A percentile compares a stretch with the other conserved stretches of the same genome.
These are phyloP conservation scores for Cassiopea andromeda DNA, from an alignment of 30 jellyfish, hydroid and myxozoan genomes.

Conservation along the genomic window DNA sequence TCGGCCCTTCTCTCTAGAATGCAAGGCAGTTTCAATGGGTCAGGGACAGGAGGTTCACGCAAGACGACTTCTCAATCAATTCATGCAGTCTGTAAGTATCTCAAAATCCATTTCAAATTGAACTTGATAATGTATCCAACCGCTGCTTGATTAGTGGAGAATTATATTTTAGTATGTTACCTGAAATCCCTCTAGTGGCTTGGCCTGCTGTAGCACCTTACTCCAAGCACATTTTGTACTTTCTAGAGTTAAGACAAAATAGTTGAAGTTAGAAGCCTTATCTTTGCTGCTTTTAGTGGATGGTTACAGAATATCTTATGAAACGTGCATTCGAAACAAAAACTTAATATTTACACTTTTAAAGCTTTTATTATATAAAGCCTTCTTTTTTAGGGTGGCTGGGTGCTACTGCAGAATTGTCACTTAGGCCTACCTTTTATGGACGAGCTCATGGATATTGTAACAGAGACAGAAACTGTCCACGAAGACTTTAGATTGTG, in stretches of 20 bases:
- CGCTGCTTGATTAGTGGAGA: too few species aligned
- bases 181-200: too few species aligned
- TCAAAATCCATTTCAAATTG: background rate
- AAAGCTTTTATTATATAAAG: background rate
- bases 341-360: background rate
- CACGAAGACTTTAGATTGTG: slow-evolving; percentile 78
- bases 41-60: slow-evolving; percentile 93
- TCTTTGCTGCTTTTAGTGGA: background rate
- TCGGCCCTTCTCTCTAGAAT: slow-evolving; percentile 47
- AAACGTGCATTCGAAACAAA: too few species aligned
- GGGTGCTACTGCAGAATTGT: slow-evolving; percentile 88
- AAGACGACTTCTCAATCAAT: slow-evolving; percentile 77
- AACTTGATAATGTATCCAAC: too few species aligned
- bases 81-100: slow-evolving; percentile 76
- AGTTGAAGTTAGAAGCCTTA: too few species aligned
- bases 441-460: slow-evolving; percentile 82
- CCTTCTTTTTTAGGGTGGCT: slow-evolving; percentile 74
- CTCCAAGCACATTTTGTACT: too few species aligned
- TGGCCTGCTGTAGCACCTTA: too few species aligned
- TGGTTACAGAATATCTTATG: background rate
- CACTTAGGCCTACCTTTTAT: slow-evolving; percentile 88
- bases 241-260: too few species aligned
- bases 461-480: slow-evolving; percentile 76
- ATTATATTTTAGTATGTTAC: too few species aligned
- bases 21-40: slow-evolving; percentile 91